Evolutionary conservation across 2,797 vertebrate genomes (phyloP).

Genomic region (Liparis tanakae): DNA sequence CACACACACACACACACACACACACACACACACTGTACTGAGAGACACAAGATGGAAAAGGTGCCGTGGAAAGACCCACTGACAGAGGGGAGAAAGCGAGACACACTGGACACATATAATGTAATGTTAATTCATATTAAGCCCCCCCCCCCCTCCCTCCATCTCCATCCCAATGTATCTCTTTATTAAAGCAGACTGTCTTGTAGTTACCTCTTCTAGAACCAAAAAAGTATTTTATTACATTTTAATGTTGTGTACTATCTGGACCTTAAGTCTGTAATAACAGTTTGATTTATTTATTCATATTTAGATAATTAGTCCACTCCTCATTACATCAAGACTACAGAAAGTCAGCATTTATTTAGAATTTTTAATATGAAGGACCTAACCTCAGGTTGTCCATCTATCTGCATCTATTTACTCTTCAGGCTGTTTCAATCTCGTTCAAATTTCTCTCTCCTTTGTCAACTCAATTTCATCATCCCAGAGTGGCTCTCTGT

Average conservation of each 20-base stretch:
- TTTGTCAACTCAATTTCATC: constrained; percentile 41
- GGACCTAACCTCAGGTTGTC: constrained; percentile 16
- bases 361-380: constrained; percentile 11
- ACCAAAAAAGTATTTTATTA: too few relatives aligned
- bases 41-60: constrained; percentile 8
- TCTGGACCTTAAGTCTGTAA: too few relatives aligned
- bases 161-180: too few relatives aligned
- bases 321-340: constrained; percentile 4
- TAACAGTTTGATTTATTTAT: too few relatives aligned
- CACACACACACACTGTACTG: constrained; percentile 5
- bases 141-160: too few relatives aligned
- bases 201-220: constrained; percentile 64
- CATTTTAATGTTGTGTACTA: too few relatives aligned
- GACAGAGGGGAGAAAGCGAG: background rate
- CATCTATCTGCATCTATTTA: constrained; percentile 11
- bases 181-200: constrained; percentile 56
- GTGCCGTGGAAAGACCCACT: constrained; percentile 16
- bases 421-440: constrained; percentile 17
- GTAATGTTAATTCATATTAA: constrained; percentile 20
- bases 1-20: constrained; percentile 18
- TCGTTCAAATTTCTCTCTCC: constrained; percentile 24
- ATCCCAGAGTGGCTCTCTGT: constrained; percentile 22
- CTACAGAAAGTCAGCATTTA: constrained; percentile 21
- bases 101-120: background rate
- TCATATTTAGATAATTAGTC: too few relatives aligned